phyloP scores from a whole-genome alignment of 2,888 invertebrate genomes.

The Syrista parreyssii region DNA sequence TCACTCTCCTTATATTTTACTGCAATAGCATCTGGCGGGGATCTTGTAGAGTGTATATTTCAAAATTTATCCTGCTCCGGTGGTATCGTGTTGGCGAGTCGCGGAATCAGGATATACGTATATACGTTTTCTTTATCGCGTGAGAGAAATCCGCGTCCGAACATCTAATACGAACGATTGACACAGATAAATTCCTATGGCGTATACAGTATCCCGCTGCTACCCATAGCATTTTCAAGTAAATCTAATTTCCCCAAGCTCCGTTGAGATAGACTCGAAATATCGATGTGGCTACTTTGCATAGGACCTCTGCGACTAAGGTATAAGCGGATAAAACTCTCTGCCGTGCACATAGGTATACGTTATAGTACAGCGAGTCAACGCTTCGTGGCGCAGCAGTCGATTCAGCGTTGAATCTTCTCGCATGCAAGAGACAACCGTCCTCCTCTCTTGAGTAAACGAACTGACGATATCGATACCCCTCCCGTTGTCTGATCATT shows the following conservation, averaged over 20 bases:
- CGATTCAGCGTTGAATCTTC: background rate
- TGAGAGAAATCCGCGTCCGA: background rate
- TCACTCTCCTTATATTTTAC: background rate
- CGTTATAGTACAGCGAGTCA: background rate
- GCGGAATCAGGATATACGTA: background rate
- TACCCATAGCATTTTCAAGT: background rate
- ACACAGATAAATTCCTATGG: background rate
- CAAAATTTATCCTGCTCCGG: background rate
- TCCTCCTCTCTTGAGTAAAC: background rate
- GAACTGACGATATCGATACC: background rate
- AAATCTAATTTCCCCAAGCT: background rate
- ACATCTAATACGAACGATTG: background rate
- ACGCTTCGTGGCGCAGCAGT: background rate
- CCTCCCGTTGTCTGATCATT: background rate
- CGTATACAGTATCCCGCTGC: background rate
- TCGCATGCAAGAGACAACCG: background rate
- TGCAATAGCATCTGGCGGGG: background rate
- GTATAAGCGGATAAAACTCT: background rate
- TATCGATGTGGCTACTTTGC: background rate
- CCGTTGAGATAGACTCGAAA: background rate
- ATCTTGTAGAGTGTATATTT: background rate
- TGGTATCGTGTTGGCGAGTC: background rate
- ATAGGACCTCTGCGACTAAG: background rate
- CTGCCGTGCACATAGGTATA: background rate
- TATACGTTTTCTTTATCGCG: background rate